Percentiles rank a stretch among this genome's conserved stretches.
Evolutionary conservation across 2,113 vertebrate genomes (phyloP).

Genomic region (Candoia aspera): DNA sequence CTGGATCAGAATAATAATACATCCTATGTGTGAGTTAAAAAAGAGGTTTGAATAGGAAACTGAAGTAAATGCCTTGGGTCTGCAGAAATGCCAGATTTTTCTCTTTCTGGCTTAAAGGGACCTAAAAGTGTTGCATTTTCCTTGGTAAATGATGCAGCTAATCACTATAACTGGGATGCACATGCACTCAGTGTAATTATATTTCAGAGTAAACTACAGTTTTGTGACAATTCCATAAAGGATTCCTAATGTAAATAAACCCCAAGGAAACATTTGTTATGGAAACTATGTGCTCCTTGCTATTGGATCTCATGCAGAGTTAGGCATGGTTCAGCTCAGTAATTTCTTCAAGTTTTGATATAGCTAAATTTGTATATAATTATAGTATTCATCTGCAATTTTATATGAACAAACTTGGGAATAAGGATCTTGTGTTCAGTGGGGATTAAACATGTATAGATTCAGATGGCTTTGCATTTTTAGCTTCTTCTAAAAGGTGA

Average conservation of each 20-base stretch:
- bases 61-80: constrained; percentile 39
- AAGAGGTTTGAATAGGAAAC: constrained; percentile 7
- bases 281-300: not conserved
- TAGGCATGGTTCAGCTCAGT: not conserved
- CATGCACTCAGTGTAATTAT: constrained; percentile 23
- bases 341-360: not conserved
- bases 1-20: constrained; percentile 31
- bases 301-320: not conserved
- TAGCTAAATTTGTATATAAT: not conserved
- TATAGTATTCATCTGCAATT: not conserved
- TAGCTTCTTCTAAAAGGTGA: not conserved
- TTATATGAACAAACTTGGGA: not conserved
- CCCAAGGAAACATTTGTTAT: not conserved
- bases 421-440: not conserved
- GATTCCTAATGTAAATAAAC: not conserved
- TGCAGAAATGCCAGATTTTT: constrained; percentile 30
- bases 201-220: constrained; percentile 42
- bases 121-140: constrained; percentile 39
- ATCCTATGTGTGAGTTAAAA: constrained; percentile 18
- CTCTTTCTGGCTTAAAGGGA: constrained; percentile 22
- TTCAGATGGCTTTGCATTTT: not conserved
- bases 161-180: constrained; percentile 25
- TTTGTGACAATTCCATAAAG: constrained; percentile 40
- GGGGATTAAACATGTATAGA: not conserved
- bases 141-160: constrained; percentile 45